A percentile compares a stretch with the other conserved stretches of the same genome.
phyloP scores from a whole-genome alignment of 2,888 invertebrate species.

The Microdon myrmicae region DNA sequence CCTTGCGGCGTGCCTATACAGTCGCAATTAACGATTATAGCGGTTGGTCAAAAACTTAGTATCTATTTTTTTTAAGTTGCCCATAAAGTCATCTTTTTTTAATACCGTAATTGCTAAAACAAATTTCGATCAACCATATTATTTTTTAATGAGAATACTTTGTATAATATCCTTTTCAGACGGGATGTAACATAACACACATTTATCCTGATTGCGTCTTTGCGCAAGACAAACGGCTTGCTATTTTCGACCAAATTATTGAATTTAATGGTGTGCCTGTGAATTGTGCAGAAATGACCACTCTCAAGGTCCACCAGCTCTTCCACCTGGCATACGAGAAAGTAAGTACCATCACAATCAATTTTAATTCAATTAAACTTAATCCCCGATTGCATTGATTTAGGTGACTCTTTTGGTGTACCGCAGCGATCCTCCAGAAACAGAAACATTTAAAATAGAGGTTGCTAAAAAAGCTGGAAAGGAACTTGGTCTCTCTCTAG shows the following conservation, averaged over 20 bases:
- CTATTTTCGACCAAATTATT: constrained; percentile 92
- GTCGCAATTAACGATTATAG: no score
- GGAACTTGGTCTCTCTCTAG: constrained; percentile 87
- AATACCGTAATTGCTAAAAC: no score
- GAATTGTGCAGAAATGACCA: constrained; percentile 81
- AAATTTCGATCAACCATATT: no score
- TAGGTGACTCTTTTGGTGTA: constrained; percentile 87
- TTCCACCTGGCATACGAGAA: constrained; percentile 86
- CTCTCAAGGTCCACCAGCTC: constrained; percentile 83
- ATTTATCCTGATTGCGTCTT: constrained; percentile 91
- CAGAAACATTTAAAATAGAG: constrained; percentile 83
- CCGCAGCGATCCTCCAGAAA: constrained; percentile 79
- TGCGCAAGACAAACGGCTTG: constrained; percentile 88
- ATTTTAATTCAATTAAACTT: background rate
- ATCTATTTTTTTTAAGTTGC: no score
- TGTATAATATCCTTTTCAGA: constrained; percentile 69
- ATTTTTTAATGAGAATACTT: no score
- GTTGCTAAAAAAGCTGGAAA: constrained; percentile 88
- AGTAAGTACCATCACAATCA: constrained; percentile 62
- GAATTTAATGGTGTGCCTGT: constrained; percentile 83
- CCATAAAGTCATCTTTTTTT: no score
- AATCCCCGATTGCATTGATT: constrained; percentile 50
- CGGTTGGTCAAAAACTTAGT: no score
- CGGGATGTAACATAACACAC: constrained; percentile 91
- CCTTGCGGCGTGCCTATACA: no score